Conservation (phyloP, 2,888 invertebrate genomes). For the Eueremaeus valkanovi region DNA sequence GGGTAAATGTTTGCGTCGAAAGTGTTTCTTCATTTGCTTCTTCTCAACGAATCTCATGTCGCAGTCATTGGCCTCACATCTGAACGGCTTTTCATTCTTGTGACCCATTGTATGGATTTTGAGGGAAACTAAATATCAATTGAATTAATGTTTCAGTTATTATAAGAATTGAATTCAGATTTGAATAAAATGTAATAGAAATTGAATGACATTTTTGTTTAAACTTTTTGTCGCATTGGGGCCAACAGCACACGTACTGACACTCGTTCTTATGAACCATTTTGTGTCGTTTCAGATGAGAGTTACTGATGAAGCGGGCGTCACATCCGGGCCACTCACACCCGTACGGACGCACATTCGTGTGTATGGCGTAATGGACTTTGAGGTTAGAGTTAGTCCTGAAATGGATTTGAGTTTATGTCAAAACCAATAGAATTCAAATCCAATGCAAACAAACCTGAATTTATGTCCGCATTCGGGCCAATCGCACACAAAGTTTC, state of each 20-base stretch:
- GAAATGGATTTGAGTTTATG: neutral
- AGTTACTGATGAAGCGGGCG: neutral
- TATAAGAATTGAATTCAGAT: neutral
- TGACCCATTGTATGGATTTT: neutral
- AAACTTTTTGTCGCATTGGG: neutral
- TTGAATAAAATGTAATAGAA: neutral
- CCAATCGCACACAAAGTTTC: neutral
- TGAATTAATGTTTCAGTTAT: neutral
- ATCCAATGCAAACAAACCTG: neutral
- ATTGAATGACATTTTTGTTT: neutral
- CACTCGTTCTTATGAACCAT: neutral
- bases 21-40: constrained; percentile 14
- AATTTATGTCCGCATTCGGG: constrained; percentile 18
- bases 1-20: constrained; percentile 1
- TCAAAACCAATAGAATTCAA: neutral
- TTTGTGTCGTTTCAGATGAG: neutral
- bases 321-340: constrained; percentile 29
- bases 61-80: neutral
- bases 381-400: neutral
- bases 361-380: neutral
- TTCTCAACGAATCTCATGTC: constrained; percentile 8
- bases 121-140: neutral
- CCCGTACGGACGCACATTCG: neutral
- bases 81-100: neutral
- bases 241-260: neutral